Conservation (phyloP, 2,888 invertebrate species). For the Leptinotarsa peninsularis region DNA sequence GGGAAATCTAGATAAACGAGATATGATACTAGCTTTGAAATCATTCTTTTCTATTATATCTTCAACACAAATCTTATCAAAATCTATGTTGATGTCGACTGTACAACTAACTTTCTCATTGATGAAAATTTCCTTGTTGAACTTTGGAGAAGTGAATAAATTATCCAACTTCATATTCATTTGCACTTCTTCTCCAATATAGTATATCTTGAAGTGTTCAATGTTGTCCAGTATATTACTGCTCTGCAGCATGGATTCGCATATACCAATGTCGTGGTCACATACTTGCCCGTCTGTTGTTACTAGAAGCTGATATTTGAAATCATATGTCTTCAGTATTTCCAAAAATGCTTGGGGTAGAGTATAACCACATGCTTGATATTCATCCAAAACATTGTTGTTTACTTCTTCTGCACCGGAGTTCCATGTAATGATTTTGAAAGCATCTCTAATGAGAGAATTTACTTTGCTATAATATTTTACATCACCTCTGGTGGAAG, state of each 20-base stretch:
- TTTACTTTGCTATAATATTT: not conserved
- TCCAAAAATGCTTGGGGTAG: not conserved
- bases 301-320: not conserved
- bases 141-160: conserved; percentile 4
- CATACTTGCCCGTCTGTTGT: not conserved
- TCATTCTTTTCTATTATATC: not conserved
- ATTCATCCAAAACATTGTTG: not conserved
- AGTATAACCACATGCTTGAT: not conserved
- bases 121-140: conserved; percentile 14
- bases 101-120: not conserved
- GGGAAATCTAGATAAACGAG: not conserved
- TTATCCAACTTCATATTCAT: conserved; percentile 22
- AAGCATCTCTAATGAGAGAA: not conserved
- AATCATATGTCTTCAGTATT: not conserved
- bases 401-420: not conserved
- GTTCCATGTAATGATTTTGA: not conserved
- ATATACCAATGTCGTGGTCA: not conserved
- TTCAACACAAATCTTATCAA: not conserved
- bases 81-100: conserved; percentile 3
- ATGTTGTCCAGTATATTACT: conserved; percentile 7
- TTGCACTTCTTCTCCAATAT: not conserved
- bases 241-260: too few species aligned
- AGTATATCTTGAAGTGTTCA: conserved; percentile 11
- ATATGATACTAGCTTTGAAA: not conserved
- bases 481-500: not conserved